Evolutionary conservation across 2,888 invertebrate species (phyloP), one percentile per base, ranked within the genome.

Genomic region (Diarsia mendica): DNA sequence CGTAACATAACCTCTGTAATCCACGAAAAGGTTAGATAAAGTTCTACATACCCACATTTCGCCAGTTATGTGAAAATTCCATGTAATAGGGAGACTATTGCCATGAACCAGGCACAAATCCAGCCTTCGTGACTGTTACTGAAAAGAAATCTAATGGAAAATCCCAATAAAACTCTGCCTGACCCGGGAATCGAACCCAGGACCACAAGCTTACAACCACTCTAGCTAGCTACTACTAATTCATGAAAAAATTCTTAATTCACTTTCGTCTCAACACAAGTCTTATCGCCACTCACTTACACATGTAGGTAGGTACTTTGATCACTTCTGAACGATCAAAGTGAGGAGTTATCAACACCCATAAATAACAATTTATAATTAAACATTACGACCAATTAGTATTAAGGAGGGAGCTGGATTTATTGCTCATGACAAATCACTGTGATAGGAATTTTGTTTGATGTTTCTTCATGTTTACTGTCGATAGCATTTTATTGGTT

Each of bases 361-460:
- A 94, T 95, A 94, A 94, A 95, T 95, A 91, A 91, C 85, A 87
- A 86, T 80, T 70, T 87, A 89, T 93, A 95, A 94, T 95, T 94
- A 91, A 87, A 89, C 86, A 85, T 90, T 88, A 91, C 84, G 87
- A 90, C 88, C 92, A 92, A 92, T 92, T 92, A 92, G 90, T 90
- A 89, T 86, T 82, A 85, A 85, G 89, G 84, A 86, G 87, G 85
- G 85, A 88, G 89, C 82, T 83, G 86, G 87, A 89, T 88, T 88
- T 88, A 85, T 78, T 83, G 60, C 67, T 72, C 80, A 87, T 85
- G 82, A 87, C 88, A 85, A 87, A 87, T 87, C 66, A 80, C 80
- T 79, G 49, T 69, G 87, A 88, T 87, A 87, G 67, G 79, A 72
- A 51, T 68, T 61, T 70, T 70, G 78, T 87, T 87, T 87, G 88